Evolutionary conservation across 1,140 invertebrate species (phyloP), one percentile per base, ranked within the genome.

Genomic region (Pissodes strobi): DNA sequence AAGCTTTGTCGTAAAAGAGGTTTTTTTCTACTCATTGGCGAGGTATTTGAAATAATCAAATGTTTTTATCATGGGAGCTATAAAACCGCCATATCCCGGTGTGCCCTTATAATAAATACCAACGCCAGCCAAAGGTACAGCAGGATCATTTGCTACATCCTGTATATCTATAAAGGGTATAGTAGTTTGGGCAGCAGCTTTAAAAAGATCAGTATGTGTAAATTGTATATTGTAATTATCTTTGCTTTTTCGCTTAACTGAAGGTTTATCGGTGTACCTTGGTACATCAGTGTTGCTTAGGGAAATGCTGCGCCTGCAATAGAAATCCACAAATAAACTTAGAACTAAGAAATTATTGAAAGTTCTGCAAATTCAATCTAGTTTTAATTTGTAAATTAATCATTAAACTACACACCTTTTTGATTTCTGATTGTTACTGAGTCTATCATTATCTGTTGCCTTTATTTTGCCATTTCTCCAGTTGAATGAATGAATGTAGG

Each of bases 81-180:
- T 69, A 73, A 87, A 93, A 9, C 92, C 92, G 6, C 90, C 92
- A 49, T 81, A 91, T 15, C 83, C 82, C 1, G 59, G 52, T 15
- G 78, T 78, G 10, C 88, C 89, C 74, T 91, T 92, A 76, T 91
- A 90, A 69, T 86, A 88, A 25, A 94, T 75, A 1, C 91, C 91
- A 13, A 88, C 84, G 1, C 90, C 91, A n/a, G 83, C 80, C 0
- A 88, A 68, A 45, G 88, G 83, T 15, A 84, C 79, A 5, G 87
- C 79, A 2, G 87, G 86, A 38, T 81, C 77, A 1, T 85, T 83
- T n/a, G 76, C 72, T 0, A 93, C 85, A 2, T 85, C 80, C 75
- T 93, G 91, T 53, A 86, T 82, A 73, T 94, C 92, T 1, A 94
- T 74, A 76, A 90, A 94, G 1, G 91, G 91, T 34, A 94, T 51